These are phyloP conservation scores for Aquatica leii DNA, from an alignment of 2,888 invertebrate genomes.

Conservation along the genomic window DNA sequence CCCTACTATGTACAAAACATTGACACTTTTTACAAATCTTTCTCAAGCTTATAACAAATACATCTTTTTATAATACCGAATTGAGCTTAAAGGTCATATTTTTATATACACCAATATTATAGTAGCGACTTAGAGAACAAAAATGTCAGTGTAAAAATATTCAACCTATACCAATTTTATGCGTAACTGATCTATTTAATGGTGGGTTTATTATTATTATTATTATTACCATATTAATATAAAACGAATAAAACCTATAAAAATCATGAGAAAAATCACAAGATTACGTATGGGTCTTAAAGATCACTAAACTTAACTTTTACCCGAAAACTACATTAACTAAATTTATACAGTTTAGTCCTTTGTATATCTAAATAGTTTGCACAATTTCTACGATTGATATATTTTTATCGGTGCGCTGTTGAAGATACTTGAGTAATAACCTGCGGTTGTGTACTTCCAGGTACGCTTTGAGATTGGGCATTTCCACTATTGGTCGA, in stretches of 20 bases:
- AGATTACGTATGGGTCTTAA: conserved; percentile 10
- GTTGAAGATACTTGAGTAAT: conserved; percentile 54
- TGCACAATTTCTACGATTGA: conserved; percentile 29
- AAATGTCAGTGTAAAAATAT: too few relatives aligned
- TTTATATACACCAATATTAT: conserved; percentile 8
- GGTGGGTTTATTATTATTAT: too few relatives aligned
- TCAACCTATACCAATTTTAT: too few relatives aligned
- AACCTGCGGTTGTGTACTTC: conserved; percentile 54
- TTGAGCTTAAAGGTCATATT: conserved; percentile 19
- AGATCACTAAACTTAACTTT: not conserved
- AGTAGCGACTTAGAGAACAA: not conserved
- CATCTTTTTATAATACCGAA: conserved; percentile 14
- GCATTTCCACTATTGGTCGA: conserved; percentile 72
- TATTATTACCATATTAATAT: too few relatives aligned
- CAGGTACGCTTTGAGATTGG: conserved; percentile 62
- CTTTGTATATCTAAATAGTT: conserved; percentile 27
- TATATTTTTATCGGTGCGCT: conserved; percentile 59
- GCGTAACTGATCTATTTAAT: too few relatives aligned
- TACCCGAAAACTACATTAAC: conserved; percentile 22
- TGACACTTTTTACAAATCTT: conserved; percentile 17
- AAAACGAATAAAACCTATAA: not conserved
- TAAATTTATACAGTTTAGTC: conserved; percentile 31
- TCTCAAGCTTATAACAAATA: conserved; percentile 12
- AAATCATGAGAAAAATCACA: conserved; percentile 10
- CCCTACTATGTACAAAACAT: conserved; percentile 30